Base-by-base conservation (phyloP, 2,888 invertebrate species). In the Agriopis leucophaearia region DNA sequence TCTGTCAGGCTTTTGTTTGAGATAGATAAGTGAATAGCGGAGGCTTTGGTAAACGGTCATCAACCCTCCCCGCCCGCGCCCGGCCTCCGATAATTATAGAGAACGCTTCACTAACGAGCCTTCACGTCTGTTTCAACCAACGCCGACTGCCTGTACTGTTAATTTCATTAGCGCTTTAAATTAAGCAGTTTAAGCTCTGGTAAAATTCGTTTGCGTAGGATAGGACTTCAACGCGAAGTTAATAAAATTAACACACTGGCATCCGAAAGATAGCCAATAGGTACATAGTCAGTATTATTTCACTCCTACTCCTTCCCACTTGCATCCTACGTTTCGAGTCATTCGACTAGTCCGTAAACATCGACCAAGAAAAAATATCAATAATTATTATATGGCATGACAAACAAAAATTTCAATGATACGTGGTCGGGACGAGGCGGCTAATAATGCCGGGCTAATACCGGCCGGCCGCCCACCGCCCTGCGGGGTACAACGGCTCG, bases 21-120 rank as follows among this genome's bases (percentile, higher is more conserved):
- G 81, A 77, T 81, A 89, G 90, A 91, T 92, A 90, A 91, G 88
- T 90, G 90, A 90, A 90, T 90, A 89, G 88, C 80, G 81, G 76
- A 79, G 79, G 74, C 80, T 82, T 83, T 79, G 76, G 85, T 81
- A 81, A 84, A 85, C 89, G 90, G 91, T 89, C 89, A 86, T 87
- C 88, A 85, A 89, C 89, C 90, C 83, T 81, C 72, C 65, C 66
- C 60, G 73, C 75, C 74, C 65, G 65, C 62, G 73, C 75, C 73
- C 76, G 72, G 71, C 78, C 78, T 75, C 73, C 79, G 78, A 83
- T 92, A 91, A 91, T 92, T 91, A 91, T 78, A 86, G 81, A 82
- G 82, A 78, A 84, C 82, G 81, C 80, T 85, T 77, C 80, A 80
- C 85, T 88, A 88, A 90, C 89, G 83, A 91, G 82, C 80, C 78